Conservation (phyloP, 2,797 vertebrate species). For the Tapirus indicus region DNA sequence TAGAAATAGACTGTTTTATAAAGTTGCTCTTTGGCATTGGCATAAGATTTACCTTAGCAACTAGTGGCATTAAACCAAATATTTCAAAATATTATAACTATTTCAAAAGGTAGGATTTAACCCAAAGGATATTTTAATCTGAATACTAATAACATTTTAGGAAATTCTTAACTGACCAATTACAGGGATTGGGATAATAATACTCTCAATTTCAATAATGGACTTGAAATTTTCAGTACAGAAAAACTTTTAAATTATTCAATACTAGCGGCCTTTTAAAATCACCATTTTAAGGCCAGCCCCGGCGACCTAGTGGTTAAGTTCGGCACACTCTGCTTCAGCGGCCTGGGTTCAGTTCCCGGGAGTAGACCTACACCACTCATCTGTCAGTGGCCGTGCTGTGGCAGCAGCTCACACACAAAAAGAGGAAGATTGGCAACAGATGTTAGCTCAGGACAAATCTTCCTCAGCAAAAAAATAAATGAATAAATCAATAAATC, state of each 20-base stretch:
- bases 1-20: not conserved
- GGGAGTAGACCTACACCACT: too few species aligned
- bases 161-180: not conserved
- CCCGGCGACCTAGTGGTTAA: too few species aligned
- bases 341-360: too few species aligned
- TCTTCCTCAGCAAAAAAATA: too few species aligned
- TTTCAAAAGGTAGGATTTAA: conserved; percentile 1
- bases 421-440: too few species aligned
- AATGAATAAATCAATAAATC: too few species aligned
- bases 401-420: too few species aligned
- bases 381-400: too few species aligned
- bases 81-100: not conserved
- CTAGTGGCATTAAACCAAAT: not conserved
- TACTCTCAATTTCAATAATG: not conserved
- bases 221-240: not conserved
- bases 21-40: not conserved
- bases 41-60: conserved; percentile 16
- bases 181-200: not conserved
- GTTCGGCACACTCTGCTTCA: too few species aligned
- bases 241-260: not conserved
- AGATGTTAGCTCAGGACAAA: too few species aligned
- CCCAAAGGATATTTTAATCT: conserved; percentile 15
- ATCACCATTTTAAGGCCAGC: not conserved
- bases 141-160: not conserved
- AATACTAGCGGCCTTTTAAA: not conserved